A percentile compares a stretch with the other conserved stretches of the same genome.
Conservation (phyloP, 2,888 invertebrate genomes). For the Laothoe populi region DNA sequence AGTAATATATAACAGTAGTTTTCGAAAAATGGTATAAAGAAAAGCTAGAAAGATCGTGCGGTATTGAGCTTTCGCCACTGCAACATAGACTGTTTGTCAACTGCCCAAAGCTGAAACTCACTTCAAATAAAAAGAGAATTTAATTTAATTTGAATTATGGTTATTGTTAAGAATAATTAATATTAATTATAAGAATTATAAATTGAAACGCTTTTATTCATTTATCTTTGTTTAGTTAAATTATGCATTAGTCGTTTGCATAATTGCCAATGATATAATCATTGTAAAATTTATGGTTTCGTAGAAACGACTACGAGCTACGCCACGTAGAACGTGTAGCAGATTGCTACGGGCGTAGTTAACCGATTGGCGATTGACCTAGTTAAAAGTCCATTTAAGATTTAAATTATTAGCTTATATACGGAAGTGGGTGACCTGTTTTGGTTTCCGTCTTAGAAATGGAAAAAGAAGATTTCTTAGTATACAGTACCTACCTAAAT, state of each 20-base stretch:
- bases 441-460: background rate
- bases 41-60: too few relatives aligned
- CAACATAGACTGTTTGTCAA: too few relatives aligned
- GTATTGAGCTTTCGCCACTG: too few relatives aligned
- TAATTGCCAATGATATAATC: constrained; percentile 1
- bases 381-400: constrained; percentile 9
- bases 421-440: background rate
- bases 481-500: too few relatives aligned
- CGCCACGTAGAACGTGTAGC: constrained; percentile 4
- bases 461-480: background rate
- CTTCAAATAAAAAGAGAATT: too few relatives aligned
- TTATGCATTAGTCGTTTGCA: background rate
- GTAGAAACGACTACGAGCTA: constrained; percentile 15
- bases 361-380: constrained; percentile 5
- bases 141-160: too few relatives aligned
- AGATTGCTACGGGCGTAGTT: constrained; percentile 9
- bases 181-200: too few relatives aligned
- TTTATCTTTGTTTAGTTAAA: background rate
- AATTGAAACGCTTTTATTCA: too few relatives aligned
- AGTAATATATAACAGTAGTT: too few relatives aligned
- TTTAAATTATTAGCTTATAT: background rate
- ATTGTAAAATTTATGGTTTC: constrained; percentile 7
- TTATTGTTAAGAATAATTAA: too few relatives aligned
- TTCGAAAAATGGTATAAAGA: too few relatives aligned
- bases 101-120: too few relatives aligned